phyloP scores from a whole-genome alignment of 2,888 invertebrate genomes.

The Drosophila anomelani region DNA sequence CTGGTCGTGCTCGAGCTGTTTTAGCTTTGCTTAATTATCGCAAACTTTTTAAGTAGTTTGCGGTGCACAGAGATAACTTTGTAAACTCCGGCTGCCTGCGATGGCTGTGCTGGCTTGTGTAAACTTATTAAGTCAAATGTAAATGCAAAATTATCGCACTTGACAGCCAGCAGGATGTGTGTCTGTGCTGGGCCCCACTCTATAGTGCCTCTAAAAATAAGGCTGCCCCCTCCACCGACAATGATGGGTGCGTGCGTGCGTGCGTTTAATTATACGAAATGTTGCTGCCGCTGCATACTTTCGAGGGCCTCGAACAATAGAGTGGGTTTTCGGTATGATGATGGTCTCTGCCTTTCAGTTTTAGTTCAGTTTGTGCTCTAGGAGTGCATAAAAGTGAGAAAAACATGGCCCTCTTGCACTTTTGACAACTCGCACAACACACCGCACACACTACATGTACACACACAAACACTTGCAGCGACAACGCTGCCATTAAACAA shows the following conservation, averaged over 20 bases:
- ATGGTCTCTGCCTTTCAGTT: conserved; percentile 6
- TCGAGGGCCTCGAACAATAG: conserved; percentile 46
- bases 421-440: conserved; percentile 37
- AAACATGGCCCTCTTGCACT: conserved; percentile 63
- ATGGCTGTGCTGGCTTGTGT: conserved; percentile 43
- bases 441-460: conserved; percentile 8
- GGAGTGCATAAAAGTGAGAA: conserved; percentile 76
- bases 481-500: conserved; percentile 74
- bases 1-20: conserved; percentile 60
- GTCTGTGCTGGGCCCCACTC: neutral
- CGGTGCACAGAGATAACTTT: conserved; percentile 64
- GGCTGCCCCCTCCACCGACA: conserved; percentile 25
- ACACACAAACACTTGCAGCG: conserved; percentile 8
- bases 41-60: conserved; percentile 78
- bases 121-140: conserved; percentile 80
- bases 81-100: conserved; percentile 54
- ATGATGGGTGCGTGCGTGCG: conserved; percentile 68
- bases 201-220: conserved; percentile 14
- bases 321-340: conserved; percentile 3
- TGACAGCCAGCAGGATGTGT: conserved; percentile 48
- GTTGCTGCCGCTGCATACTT: conserved; percentile 74
- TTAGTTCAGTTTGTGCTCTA: conserved; percentile 2
- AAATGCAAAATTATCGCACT: conserved; percentile 79
- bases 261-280: conserved; percentile 75
- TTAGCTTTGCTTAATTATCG: conserved; percentile 78